Evolutionary conservation across 2,797 vertebrate species (phyloP).

Genomic region (Phyllotis vaccarum): DNA sequence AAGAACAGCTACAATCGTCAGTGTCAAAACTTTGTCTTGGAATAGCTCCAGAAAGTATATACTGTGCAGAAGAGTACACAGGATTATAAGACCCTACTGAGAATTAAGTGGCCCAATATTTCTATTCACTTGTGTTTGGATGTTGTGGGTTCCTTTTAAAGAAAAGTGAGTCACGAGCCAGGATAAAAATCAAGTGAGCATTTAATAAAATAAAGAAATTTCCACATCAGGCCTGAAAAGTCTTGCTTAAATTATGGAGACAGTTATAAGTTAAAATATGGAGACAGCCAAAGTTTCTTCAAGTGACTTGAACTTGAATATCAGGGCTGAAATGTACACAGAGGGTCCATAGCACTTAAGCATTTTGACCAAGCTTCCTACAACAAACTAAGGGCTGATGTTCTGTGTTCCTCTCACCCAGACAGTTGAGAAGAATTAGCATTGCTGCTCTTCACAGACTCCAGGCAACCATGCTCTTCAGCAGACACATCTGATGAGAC

Average conservation of each 20-base stretch:
- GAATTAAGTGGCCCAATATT: neutral
- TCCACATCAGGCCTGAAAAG: neutral
- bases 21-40: too few species aligned
- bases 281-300: neutral
- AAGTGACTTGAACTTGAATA: neutral
- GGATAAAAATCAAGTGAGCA: neutral
- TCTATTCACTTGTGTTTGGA: neutral
- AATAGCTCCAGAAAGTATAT: neutral
- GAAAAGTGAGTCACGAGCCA: neutral
- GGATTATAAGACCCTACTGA: neutral
- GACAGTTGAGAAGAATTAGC: neutral
- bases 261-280: too few species aligned
- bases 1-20: neutral
- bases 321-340: neutral
- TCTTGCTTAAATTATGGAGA: neutral
- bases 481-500: neutral
- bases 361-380: neutral
- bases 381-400: accelerated
- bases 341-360: neutral
- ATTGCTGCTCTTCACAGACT: neutral
- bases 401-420: neutral
- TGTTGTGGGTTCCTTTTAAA: neutral
- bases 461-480: neutral
- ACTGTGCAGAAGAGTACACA: accelerated
- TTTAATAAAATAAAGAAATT: conserved; percentile 8